Evolutionary conservation across 2,797 vertebrate species (phyloP).

Genomic region (Naso thynnoides): DNA sequence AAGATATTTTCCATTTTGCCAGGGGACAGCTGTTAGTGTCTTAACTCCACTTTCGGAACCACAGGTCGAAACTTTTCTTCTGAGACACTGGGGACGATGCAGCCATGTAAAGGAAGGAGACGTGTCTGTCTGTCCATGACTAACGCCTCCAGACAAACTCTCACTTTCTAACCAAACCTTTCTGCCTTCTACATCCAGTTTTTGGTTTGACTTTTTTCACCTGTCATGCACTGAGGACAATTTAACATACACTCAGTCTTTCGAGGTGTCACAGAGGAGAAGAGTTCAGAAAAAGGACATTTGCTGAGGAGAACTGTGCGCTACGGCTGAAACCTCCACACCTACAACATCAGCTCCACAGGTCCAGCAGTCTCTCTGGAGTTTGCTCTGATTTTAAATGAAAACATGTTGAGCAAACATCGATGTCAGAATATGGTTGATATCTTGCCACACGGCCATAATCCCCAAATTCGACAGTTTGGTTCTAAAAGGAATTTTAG

Average conservation of each 20-base stretch:
- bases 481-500: too few species aligned
- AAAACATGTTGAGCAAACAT: too few species aligned
- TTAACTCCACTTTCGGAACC: background rate
- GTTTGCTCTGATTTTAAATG: too few species aligned
- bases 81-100: background rate
- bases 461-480: too few species aligned
- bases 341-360: background rate
- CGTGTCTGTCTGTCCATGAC: too few species aligned
- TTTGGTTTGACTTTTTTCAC: background rate
- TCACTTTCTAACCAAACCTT: background rate
- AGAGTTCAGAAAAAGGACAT: rapidly evolving
- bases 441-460: too few species aligned
- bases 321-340: background rate
- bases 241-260: background rate
- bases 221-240: background rate
- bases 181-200: too few species aligned
- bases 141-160: background rate
- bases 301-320: background rate
- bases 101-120: background rate
- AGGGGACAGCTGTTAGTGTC: too few species aligned
- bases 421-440: too few species aligned
- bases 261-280: background rate
- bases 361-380: too few species aligned
- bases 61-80: background rate
- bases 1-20: background rate